Base-by-base conservation (phyloP, 30 jellyfish, hydroid and myxozoan species). In the Haliclystus octoradiatus region DNA sequence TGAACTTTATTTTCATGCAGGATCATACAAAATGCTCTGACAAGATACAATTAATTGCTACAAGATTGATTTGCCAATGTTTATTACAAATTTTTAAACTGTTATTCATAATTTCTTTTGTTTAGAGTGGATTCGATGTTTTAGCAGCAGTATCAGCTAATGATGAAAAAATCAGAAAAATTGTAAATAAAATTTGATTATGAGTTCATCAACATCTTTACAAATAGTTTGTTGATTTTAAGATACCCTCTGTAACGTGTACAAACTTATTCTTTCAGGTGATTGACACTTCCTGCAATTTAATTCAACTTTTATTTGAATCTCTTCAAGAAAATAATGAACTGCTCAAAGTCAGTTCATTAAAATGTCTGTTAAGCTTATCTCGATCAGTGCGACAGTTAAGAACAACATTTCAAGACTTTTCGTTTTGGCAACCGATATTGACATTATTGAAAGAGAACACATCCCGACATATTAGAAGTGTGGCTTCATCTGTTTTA, bases 381-480 rank as follows among this genome's bases (percentile, higher is more conserved):
- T 87, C 96, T 2, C 94, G 96, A 13, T 87, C 96, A 0, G 96
- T 87, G 2, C 96, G 80, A 49, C 96, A 87, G 51, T 80, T 87
- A 29, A 66, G 93, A 3, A 79, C 96, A 19, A 79, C 94, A 15
- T 87, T 87, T 65, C 94, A 87, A 69, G 94, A 87, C 33, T 82
- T 62, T 22, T 72, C 85, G 35, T 47, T 87, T 3, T 87, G 96
- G 96, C 84, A 79, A 50, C 70, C 95, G n/a, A 78, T 87, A 15
- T 72, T 87, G 49, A 82, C 91, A 23, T 77, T 73, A 14, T 53
- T 87, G 52, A 88, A 87, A 50, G 65, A 82, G 22, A 87, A 88
- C 26, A 67, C 71, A 22, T 79, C 87, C 12, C 94, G 80, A 28
- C 92, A 80, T 63, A 57, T 87, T 26, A 73, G 79, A 47, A 79